Percentiles rank a stretch among this genome's conserved stretches.
These are phyloP conservation scores for Thamnaconus septentrionalis DNA, from an alignment of 2,113 vertebrate genomes.

Conservation along the genomic window DNA sequence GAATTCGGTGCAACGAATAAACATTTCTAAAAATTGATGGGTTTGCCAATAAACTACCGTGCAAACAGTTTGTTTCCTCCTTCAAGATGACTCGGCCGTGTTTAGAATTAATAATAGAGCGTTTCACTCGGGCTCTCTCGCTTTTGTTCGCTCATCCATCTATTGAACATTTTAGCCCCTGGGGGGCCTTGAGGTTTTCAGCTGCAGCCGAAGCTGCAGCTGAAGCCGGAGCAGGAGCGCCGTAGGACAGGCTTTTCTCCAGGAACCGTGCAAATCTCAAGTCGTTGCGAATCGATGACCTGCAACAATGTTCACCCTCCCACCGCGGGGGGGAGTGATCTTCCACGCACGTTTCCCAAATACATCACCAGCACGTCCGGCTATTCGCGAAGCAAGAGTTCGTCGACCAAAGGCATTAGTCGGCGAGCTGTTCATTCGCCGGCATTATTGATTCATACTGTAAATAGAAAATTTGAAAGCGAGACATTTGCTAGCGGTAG, in stretches of 20 bases:
- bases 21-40: no score
- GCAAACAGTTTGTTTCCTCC: not conserved
- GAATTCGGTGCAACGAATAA: no score
- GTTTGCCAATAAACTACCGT: no score
- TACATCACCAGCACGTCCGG: not conserved
- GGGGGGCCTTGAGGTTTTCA: not conserved
- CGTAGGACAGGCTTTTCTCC: not conserved
- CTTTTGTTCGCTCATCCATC: conserved; percentile 20
- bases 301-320: not conserved
- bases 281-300: not conserved
- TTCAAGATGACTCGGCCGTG: conserved; percentile 23
- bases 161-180: conserved; percentile 15
- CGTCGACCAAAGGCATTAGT: no score
- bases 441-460: no score
- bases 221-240: not conserved
- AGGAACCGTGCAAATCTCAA: not conserved
- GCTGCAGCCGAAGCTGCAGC: conserved; percentile 12
- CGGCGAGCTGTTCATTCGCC: no score
- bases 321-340: no score
- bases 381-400: no score
- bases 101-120: conserved; percentile 14
- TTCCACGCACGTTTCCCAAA: not conserved
- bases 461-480: no score
- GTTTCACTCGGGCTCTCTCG: conserved; percentile 9
- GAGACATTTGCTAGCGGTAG: no score